These are phyloP conservation scores for Periplaneta americana DNA, from an alignment of 1,140 invertebrate genomes.

Conservation along the genomic window DNA sequence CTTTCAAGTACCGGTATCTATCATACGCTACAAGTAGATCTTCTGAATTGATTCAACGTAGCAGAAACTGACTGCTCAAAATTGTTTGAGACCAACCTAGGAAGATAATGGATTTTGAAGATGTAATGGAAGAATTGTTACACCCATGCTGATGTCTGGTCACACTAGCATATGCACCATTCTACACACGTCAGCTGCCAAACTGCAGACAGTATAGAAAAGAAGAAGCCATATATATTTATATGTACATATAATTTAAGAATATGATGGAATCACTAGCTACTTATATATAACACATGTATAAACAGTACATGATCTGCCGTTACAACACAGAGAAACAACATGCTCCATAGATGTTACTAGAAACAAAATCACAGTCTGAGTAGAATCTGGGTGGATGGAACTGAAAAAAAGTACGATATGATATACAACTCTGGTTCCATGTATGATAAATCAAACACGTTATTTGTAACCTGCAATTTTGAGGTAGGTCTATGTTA, in stretches of 20 bases:
- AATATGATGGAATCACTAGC: background rate
- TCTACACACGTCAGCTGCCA: conserved; percentile 7
- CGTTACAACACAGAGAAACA: background rate
- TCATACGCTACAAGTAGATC: too few relatives aligned
- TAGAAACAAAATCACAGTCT: background rate
- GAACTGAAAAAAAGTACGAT: too few relatives aligned
- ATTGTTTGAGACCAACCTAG: background rate
- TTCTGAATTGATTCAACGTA: too few relatives aligned
- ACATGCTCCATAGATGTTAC: background rate
- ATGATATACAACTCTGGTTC: too few relatives aligned
- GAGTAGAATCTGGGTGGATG: too few relatives aligned
- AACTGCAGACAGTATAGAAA: conserved; percentile 8
- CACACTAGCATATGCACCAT: conserved; percentile 16
- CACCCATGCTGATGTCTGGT: conserved; percentile 1
- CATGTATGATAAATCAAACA: too few relatives aligned
- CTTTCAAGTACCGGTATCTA: too few relatives aligned
- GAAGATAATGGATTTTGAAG: background rate
- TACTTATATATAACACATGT: background rate
- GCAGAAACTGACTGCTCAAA: background rate
- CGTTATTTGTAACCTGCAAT: too few relatives aligned
- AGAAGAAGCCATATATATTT: conserved; percentile 8
- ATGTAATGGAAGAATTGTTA: too few relatives aligned
- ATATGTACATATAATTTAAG: too few relatives aligned
- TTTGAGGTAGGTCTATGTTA: too few relatives aligned
- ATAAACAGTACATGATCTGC: background rate